Percentiles rank a stretch among this genome's conserved stretches.
phyloP scores from a whole-genome alignment of 2,113 vertebrate species.

The Diphyllodes magnificus region DNA sequence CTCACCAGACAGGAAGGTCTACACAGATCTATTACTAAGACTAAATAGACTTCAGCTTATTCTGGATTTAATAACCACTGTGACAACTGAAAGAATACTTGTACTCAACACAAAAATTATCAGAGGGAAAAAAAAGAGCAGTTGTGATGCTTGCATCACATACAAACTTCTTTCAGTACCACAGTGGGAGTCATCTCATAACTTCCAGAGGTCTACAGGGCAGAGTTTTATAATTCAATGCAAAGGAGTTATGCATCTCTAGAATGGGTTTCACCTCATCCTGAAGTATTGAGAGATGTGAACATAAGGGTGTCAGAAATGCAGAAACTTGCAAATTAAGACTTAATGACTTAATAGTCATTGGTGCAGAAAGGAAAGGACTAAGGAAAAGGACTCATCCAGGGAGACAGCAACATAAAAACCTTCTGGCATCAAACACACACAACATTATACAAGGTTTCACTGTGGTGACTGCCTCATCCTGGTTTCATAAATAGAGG shows the following conservation, averaged over 20 bases:
- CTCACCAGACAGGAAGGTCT: neutral
- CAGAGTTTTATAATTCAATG: neutral
- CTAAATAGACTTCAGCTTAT: neutral
- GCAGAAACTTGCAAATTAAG: neutral
- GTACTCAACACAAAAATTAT: neutral
- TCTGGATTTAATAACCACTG: neutral
- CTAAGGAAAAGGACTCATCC: neutral
- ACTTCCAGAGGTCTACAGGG: neutral
- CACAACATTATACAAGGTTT: neutral
- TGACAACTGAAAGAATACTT: neutral
- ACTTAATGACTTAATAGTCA: neutral
- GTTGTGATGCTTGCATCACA: neutral
- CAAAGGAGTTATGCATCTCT: neutral
- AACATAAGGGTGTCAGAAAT: neutral
- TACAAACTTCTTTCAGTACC: neutral
- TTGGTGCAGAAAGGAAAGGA: neutral
- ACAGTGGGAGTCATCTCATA: neutral
- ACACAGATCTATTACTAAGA: neutral
- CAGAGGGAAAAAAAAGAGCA: neutral
- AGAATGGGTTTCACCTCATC: neutral
- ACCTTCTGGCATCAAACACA: neutral
- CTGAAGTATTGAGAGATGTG: neutral
- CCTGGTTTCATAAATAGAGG: neutral
- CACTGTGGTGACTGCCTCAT: neutral
- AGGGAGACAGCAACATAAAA: neutral